Evolutionary conservation across 2,797 vertebrate species (phyloP).

Genomic region (Caiman crocodilus): DNA sequence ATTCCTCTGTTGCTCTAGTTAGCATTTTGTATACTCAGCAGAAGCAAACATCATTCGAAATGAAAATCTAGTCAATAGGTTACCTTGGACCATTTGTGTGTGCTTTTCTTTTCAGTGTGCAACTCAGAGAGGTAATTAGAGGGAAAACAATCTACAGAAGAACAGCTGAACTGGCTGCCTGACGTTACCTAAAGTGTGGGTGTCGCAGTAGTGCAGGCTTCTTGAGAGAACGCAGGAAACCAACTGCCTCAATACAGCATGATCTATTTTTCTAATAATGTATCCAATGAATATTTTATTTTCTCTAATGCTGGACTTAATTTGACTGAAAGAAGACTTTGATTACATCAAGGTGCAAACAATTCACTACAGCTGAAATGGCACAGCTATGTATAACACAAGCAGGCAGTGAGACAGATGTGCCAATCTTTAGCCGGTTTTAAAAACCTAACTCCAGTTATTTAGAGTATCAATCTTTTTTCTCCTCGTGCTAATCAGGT

Average conservation of each 20-base stretch:
- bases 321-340: constrained; percentile 57
- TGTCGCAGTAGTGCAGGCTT: background rate
- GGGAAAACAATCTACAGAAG: background rate
- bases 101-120: background rate
- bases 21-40: background rate
- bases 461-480: background rate
- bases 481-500: background rate
- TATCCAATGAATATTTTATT: constrained; percentile 77
- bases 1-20: background rate
- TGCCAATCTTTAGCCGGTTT: background rate
- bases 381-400: background rate
- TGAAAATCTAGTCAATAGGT: background rate
- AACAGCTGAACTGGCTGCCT: background rate
- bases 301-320: constrained; percentile 62
- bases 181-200: background rate
- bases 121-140: background rate
- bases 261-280: constrained; percentile 76
- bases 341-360: constrained; percentile 58
- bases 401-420: background rate
- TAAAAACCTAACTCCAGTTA: background rate
- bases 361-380: constrained; percentile 38
- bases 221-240: constrained; percentile 46
- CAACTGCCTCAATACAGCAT: constrained; percentile 70
- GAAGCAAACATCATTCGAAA: background rate
- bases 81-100: background rate